These are phyloP conservation scores for Phallusia fumigata DNA, from an alignment of 23 tunicate genomes.

Conservation along the genomic window DNA sequence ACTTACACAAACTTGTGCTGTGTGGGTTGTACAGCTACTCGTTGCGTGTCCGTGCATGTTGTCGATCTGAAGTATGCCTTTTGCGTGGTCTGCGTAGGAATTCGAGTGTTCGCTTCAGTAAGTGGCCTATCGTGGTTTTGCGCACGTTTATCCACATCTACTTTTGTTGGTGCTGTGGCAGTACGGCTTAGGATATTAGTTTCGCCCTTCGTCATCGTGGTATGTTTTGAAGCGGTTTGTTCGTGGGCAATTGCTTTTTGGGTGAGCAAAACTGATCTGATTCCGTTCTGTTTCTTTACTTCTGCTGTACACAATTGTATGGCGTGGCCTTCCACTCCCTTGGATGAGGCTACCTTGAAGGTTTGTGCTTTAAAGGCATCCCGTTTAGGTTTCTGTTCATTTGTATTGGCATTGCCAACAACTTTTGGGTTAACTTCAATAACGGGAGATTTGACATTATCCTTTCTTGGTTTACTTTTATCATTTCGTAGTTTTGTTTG, in stretches of 20 bases:
- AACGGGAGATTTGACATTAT: not conserved
- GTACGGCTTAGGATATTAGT: not conserved
- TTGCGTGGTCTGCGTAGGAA: not conserved
- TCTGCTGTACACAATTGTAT: not conserved
- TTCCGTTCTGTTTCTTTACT: not conserved
- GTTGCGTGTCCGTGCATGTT: not conserved
- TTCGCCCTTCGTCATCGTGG: too few species aligned
- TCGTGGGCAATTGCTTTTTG: not conserved
- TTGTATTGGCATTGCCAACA: not conserved
- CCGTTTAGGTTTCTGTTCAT: not conserved
- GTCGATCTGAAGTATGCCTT: not conserved
- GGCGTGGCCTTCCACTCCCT: slow-evolving; percentile 4
- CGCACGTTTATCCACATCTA: not conserved
- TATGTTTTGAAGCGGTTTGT: not conserved
- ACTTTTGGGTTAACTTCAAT: not conserved
- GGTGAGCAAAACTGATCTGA: not conserved
- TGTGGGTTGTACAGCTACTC: not conserved
- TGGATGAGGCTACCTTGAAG: not conserved
- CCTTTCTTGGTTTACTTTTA: not conserved
- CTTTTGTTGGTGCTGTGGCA: not conserved
- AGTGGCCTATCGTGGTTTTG: not conserved
- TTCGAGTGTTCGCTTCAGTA: not conserved
- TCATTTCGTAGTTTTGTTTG: not conserved
- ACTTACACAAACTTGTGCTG: slow-evolving; percentile 10
- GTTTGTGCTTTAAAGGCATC: not conserved